These are phyloP conservation scores for Hydractinia echinata DNA, from an alignment of 30 jellyfish, hydroid and myxozoan genomes.

Conservation along the genomic window DNA sequence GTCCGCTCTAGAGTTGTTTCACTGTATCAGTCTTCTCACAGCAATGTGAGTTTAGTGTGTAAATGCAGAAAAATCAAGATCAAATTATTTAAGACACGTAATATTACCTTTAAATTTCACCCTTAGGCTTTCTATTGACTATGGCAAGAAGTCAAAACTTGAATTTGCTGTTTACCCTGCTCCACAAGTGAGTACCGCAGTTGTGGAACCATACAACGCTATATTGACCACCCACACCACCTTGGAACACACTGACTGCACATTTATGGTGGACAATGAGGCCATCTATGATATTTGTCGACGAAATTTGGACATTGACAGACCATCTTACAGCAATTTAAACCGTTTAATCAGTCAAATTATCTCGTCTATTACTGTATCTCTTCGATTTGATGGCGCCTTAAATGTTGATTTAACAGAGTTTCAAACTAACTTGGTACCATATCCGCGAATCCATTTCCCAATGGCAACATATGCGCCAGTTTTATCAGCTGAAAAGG, in stretches of 20 bases:
- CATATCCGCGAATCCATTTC: slow-evolving; percentile 94
- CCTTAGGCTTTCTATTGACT: slow-evolving; percentile 64
- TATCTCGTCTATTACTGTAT: slow-evolving; percentile 85
- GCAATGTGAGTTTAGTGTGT: no score
- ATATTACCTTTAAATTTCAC: not conserved
- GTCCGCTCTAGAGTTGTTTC: no score
- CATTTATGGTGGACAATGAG: slow-evolving; percentile 92
- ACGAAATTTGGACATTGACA: slow-evolving; percentile 79
- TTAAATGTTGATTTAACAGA: slow-evolving; percentile 90
- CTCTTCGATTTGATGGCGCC: slow-evolving; percentile 88
- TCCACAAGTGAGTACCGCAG: slow-evolving; percentile 95
- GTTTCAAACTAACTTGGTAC: slow-evolving; percentile 93
- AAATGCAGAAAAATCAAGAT: no score
- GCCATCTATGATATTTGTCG: slow-evolving; percentile 93
- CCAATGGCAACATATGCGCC: slow-evolving; percentile 95
- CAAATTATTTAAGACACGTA: no score
- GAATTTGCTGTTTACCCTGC: slow-evolving; percentile 97
- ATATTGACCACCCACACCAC: slow-evolving; percentile 88
- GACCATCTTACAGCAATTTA: slow-evolving; percentile 77
- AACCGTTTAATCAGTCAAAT: slow-evolving; percentile 88
- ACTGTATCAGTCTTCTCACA: no score
- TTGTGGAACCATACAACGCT: slow-evolving; percentile 96
- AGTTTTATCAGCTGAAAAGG: slow-evolving; percentile 82
- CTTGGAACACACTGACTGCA: slow-evolving; percentile 84
- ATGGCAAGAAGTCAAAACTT: slow-evolving; percentile 86